These are phyloP conservation scores for Rhagoletis zephyria DNA, from an alignment of 1,140 invertebrate species.

Conservation along the genomic window DNA sequence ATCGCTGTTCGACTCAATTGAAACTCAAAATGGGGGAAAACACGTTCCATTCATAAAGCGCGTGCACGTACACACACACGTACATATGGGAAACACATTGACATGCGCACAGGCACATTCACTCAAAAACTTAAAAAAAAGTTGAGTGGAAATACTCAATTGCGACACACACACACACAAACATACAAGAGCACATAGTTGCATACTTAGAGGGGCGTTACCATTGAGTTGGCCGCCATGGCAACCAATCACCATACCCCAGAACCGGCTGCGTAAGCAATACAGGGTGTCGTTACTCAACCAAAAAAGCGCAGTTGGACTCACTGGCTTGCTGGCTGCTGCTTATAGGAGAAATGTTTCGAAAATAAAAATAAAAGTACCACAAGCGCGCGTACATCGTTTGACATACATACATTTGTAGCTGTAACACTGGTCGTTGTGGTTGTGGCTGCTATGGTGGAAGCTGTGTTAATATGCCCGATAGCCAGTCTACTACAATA, in stretches of 20 bases:
- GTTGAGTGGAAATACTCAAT: constrained; percentile 58
- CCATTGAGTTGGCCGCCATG: constrained; percentile 58
- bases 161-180: constrained; percentile 2
- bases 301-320: background rate
- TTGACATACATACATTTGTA: background rate
- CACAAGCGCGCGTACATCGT: background rate
- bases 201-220: constrained; percentile 60
- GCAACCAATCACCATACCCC: constrained; percentile 67
- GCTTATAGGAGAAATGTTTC: background rate
- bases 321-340: background rate
- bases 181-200: background rate
- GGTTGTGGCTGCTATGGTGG: constrained; percentile 29
- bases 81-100: too few relatives aligned
- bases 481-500: background rate
- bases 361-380: background rate
- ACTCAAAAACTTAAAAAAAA: constrained; percentile 65
- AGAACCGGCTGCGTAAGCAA: constrained; percentile 57
- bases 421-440: background rate
- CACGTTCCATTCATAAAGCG: too few relatives aligned
- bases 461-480: constrained; percentile 20
- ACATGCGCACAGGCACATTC: background rate
- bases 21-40: constrained; percentile 27
- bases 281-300: constrained; percentile 46
- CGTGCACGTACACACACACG: too few relatives aligned
- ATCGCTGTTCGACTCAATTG: background rate